Base-by-base conservation (phyloP, 2,113 vertebrate genomes). In the Tetrao urogallus region DNA sequence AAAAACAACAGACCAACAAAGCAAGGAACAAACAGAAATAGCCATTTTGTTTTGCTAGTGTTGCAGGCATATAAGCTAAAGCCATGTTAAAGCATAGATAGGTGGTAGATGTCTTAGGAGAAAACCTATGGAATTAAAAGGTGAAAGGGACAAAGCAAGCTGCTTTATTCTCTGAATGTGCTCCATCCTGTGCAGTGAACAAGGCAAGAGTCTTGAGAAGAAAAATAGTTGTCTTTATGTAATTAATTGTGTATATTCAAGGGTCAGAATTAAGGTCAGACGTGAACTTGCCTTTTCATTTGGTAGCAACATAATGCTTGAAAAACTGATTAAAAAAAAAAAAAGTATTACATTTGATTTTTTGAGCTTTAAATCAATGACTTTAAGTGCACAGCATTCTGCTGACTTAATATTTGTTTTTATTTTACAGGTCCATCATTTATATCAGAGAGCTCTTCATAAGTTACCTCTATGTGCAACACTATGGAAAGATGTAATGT, bases 401-500 rank as follows among this genome's bases (percentile, higher is more conserved):
- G 88, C 94, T 94, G 91, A 82, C 28, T 78, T 94, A 92, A 89
- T 97, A 92, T 92, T 71, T 96, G 56, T 96, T 94, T 97, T 95
- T 98, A 72, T 97, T 95, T 98, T 98, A 74, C 97, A 99, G 99
- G 99, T 99, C 88, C 98, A 98, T 82, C 98, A 97, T 90, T 98
- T 99, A 91, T 99, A 99, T 97, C 98, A 99, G 96, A 98, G 99
- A 97, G 99, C 99, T 88, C 98, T 99, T 92, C 98, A 98, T 94
- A 98, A 98, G 97, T 98, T 99, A 93, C 99, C 99, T 63, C 98
- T 99, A 93, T 99, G 98, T 97, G 99, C 99, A 95, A 97, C 98
- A 97, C 98, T 99, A 90, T 99, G 99, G 99, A 99, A 98, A 99
- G 98, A 99, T 99, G 99, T 99, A 99, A 99, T 98, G 97, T 97